Evolutionary conservation across 2,113 vertebrate species (phyloP), one percentile per base, ranked within the genome.

Genomic region (Alosa alosa): DNA sequence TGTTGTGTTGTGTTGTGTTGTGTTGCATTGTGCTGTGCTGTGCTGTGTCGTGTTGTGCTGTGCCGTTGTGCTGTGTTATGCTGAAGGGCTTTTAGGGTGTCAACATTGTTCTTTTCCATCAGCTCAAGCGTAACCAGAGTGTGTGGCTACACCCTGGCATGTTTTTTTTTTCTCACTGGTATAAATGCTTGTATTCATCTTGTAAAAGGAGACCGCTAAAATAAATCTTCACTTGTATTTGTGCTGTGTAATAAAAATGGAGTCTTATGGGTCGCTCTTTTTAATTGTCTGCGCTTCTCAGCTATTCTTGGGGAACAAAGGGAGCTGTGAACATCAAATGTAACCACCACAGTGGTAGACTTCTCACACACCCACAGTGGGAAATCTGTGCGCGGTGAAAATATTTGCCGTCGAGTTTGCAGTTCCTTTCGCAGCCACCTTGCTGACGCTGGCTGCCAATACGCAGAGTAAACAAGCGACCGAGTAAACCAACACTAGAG

Each of bases 171-270:
- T 57, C 55, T 57, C 17, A 50, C 87, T 68, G 64, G 64, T 68
- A 68, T 68, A 68, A 68, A 84, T 7, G 45, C 85, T 84, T 87
- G 89, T 88, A 86, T 89, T 88, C 64, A 44, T 87, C 88, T 92
- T 88, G 83, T 91, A 89, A 89, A 90, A 52, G 49, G 41, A 20
- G 22, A 81, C 86, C 86, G 72, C 83, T 87, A 90, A 91, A 92
- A 87, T 72, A 55, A 60, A 50, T 68, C 84, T 86, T 68, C 4
- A 41, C 81, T 45, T 89, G 85, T 86, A 81, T 78, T 72, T 83
- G 85, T 81, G 85, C 83, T 11, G 86, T 86, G 84, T 89, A 86
- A 89, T 90, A 82, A 90, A 89, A 87, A 68, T 0, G 52, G 18
- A 57, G 55, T 47, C 81, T 89, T 83, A 55, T 78, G 81, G 49